phyloP scores from a whole-genome alignment of 1,140 invertebrate genomes.

The Mya arenaria region DNA sequence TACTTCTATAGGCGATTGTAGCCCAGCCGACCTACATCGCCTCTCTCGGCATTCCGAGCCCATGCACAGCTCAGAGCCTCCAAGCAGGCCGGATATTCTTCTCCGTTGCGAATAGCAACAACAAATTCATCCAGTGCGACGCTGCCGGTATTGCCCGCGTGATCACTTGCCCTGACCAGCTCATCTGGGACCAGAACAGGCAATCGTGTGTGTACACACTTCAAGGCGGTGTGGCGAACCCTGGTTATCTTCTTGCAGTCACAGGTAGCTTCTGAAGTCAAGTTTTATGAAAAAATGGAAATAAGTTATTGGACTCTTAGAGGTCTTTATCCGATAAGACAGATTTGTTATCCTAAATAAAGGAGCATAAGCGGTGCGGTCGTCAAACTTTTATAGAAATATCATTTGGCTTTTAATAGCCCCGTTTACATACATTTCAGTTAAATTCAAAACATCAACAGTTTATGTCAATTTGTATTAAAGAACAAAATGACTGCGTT shows the following conservation, averaged over 20 bases:
- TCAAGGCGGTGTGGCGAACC: background rate
- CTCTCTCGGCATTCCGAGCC: background rate
- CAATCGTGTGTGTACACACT: slow-evolving; percentile 23
- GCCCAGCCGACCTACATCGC: background rate
- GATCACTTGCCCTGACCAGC: slow-evolving; percentile 3
- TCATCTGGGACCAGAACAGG: slow-evolving; percentile 38
- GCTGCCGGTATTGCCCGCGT: background rate
- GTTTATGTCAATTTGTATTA: too few relatives aligned
- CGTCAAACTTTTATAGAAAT: too few relatives aligned
- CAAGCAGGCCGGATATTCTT: slow-evolving; percentile 51
- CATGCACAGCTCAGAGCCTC: slow-evolving; percentile 46
- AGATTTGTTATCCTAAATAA: too few relatives aligned
- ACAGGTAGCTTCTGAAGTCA: too few relatives aligned
- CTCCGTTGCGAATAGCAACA: slow-evolving; percentile 26
- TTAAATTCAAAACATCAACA: too few relatives aligned
- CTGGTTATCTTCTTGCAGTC: background rate
- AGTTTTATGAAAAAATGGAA: too few relatives aligned
- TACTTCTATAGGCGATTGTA: background rate
- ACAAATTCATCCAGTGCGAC: slow-evolving; percentile 45
- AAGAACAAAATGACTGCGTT: background rate
- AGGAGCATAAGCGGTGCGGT: too few relatives aligned
- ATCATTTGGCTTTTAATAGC: too few relatives aligned
- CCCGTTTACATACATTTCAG: too few relatives aligned
- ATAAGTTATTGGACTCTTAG: too few relatives aligned
- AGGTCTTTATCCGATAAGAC: too few relatives aligned